These are phyloP conservation scores for Hippoglossus stenolepis DNA, from an alignment of 2,113 vertebrate species.

Conservation along the genomic window DNA sequence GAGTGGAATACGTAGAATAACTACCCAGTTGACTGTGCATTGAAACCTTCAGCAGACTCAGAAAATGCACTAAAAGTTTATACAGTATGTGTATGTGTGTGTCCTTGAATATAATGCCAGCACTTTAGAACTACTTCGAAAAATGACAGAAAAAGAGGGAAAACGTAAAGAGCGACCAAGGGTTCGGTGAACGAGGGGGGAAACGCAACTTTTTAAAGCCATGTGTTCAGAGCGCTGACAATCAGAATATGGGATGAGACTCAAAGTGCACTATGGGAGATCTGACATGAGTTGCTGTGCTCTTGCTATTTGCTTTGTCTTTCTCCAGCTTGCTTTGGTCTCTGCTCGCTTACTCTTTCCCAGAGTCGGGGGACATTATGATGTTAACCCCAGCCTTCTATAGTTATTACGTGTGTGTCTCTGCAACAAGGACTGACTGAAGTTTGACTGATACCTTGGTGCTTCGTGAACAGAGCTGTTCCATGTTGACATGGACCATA, in stretches of 20 bases:
- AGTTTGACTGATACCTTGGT: constrained; percentile 67
- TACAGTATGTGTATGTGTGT: constrained; percentile 61
- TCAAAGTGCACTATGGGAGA: constrained; percentile 78
- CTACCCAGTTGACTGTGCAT: constrained; percentile 69
- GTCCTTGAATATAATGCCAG: constrained; percentile 78
- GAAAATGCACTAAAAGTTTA: constrained; percentile 76
- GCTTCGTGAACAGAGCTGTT: constrained; percentile 68
- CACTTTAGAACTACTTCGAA: constrained; percentile 80
- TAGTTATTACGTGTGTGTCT: constrained; percentile 55
- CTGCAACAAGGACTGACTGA: constrained; percentile 63
- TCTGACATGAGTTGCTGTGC: constrained; percentile 71
- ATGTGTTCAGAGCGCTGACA: constrained; percentile 85
- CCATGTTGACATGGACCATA: constrained; percentile 63
- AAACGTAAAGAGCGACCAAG: constrained; percentile 44
- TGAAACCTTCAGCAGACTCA: constrained; percentile 66
- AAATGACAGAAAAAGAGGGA: constrained; percentile 26
- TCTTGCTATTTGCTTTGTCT: constrained; percentile 75
- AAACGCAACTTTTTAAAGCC: constrained; percentile 77
- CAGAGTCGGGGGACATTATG: constrained; percentile 49
- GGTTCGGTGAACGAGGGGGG: constrained; percentile 43
- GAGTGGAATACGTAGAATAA: constrained; percentile 52
- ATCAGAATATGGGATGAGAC: constrained; percentile 79
- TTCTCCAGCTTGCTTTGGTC: constrained; percentile 76
- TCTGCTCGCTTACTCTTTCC: constrained; percentile 65
- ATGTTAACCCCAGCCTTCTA: constrained; percentile 61